phyloP scores from a whole-genome alignment of 2,888 invertebrate genomes.

The Agapostemon virescens region DNA sequence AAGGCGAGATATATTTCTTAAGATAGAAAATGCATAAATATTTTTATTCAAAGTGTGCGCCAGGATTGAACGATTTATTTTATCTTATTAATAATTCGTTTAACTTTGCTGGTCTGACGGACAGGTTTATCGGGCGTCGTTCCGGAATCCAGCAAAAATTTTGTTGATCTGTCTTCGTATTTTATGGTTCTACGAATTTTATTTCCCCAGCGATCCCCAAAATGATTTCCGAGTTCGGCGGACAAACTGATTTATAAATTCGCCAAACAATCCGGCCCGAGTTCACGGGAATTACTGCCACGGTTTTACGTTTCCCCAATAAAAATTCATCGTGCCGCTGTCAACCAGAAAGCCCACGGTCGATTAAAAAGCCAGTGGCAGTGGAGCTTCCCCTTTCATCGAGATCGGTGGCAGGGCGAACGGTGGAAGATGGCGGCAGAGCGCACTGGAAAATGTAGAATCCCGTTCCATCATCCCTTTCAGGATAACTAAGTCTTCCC shows the following conservation, averaged over 20 bases:
- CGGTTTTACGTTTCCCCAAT: neutral
- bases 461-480: constrained; percentile 61
- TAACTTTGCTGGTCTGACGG: neutral
- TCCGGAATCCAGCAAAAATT: neutral
- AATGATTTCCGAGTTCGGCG: neutral
- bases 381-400: constrained; percentile 48
- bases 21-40: neutral
- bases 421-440: constrained; percentile 56
- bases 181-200: constrained; percentile 2
- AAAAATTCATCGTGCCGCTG: neutral
- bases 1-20: neutral
- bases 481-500: constrained; percentile 70
- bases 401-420: constrained; percentile 27
- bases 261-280: neutral
- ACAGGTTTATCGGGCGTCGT: neutral
- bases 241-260: neutral
- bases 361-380: constrained; percentile 49
- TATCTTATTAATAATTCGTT: neutral
- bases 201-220: neutral
- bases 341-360: constrained; percentile 8
- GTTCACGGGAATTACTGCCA: neutral
- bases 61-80: neutral
- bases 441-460: constrained; percentile 57
- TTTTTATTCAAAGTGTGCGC: neutral
- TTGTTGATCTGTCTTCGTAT: neutral